Conservation (phyloP, 2,113 vertebrate genomes). For the Cranoglanis bouderius region DNA sequence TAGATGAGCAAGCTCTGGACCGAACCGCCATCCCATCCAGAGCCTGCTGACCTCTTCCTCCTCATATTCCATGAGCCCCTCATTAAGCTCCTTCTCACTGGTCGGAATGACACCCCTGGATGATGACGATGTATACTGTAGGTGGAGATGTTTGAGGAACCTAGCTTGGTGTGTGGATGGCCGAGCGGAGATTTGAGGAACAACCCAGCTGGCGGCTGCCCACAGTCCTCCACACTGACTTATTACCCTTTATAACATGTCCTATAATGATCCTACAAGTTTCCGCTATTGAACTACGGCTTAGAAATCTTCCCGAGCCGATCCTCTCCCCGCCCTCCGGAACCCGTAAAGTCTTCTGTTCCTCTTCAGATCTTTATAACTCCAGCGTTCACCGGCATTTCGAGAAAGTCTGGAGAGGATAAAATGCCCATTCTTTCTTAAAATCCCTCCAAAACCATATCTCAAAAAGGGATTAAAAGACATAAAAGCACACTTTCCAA, state of each 20-base stretch:
- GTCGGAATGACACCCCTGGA: not conserved
- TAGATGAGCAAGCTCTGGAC: not conserved
- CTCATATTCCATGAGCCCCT: not conserved
- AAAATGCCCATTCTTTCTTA: not conserved
- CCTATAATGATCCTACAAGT: not conserved
- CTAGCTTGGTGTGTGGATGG: not conserved
- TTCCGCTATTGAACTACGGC: too few species aligned
- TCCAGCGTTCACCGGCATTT: not conserved
- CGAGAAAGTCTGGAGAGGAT: not conserved
- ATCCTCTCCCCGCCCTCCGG: not conserved
- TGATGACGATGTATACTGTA: not conserved
- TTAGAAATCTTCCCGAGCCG: not conserved
- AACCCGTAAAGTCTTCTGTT: slow-evolving; percentile 10
- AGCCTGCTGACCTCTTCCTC: not conserved
- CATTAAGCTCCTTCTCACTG: not conserved
- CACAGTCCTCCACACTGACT: too few species aligned
- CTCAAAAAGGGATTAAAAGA: not conserved
- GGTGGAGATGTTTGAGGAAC: not conserved
- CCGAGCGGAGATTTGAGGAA: not conserved
- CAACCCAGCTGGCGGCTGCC: not conserved
- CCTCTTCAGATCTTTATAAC: not conserved
- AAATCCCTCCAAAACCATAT: not conserved
- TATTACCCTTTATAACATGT: too few species aligned
- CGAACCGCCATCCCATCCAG: not conserved
- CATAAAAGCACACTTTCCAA: not conserved